Base-by-base conservation (phyloP, 1,140 invertebrate species). In the Drosophila virilis region DNA sequence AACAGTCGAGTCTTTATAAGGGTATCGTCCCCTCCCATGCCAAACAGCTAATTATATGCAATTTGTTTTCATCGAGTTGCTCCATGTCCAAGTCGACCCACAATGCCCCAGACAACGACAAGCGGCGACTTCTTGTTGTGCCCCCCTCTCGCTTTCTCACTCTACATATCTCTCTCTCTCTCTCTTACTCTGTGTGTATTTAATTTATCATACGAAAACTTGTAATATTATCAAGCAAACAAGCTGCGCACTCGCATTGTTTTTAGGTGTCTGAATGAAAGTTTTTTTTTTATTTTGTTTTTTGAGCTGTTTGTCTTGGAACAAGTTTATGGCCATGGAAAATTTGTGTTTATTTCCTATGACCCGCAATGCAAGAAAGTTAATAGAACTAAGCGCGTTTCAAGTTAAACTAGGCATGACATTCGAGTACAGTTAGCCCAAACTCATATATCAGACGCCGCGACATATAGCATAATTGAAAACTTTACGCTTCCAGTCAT, bases 61-160 rank as follows among this genome's bases (percentile, higher is more conserved):
- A 77, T 77, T 77, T 74, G 74, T 64, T 77, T 77, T 69, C 74
- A 74, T 54, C 67, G 59, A 64, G 43, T 55, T 51, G 50, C 48
- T 32, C 35, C 57, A 57, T 60, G 43, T 50, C 46, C 45, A 35
- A 50, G 52, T 22, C 66, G 46, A 35, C 66, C 66, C 55, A 68
- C 66, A 68, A 68, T 50, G 37, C 4, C 10, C 54, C 54, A 52
- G 62, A 73, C 64, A 67, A 59, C 32, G 28, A 28, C 73, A 75
- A 69, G 50, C 50, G 13, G 50, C 60, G 61, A 35, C 59, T 64
- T 42, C 48, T 51, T 51, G 50, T 51, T 13, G n/a, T 69, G 6
- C 12, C 15, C 22, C 22, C 22, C 1, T 15, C 10, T 15, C 22
- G 57, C n/a, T 40, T 8, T 43, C 33, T 60, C 40, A 6, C 42